Base-by-base conservation (phyloP, 23 tunicate species). In the Diplosoma virens region DNA sequence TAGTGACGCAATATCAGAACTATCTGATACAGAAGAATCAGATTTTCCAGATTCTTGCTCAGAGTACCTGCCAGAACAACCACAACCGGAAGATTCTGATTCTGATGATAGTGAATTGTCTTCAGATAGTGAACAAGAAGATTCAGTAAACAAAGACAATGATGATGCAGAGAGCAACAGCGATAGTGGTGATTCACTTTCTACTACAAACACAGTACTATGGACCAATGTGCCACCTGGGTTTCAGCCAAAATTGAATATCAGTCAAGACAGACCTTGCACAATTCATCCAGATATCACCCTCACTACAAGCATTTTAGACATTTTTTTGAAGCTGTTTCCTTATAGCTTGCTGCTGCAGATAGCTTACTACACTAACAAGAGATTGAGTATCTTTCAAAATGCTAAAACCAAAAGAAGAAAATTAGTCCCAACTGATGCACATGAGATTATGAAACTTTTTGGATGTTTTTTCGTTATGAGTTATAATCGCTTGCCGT, bases 251-350 rank as follows among this genome's bases (percentile, higher is more conserved):
- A 22, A 25, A 56, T 25, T 56, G 63, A 56, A 20, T 56, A 56
- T 56, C 24, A 56, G 63, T 25, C 63, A 56, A 56, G 63, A 56
- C 25, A 56, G 24, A 32, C 71, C 71, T 65, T 65, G 71, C 71
- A 65, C 71, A 21, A 65, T 65, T 65, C 41, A 65, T 65, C 41
- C 71, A 65, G 41, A 23, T 65, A 65, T 65, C 71, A 27, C 71
- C 37, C 37, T 64, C 37, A 64, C 71, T 6, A 68, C 75, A 68
- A 68, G 75, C 56, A 68, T 68, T 68, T n/a, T 68, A 35, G 55
- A 68, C 75, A 35, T 56, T 20, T 56, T 56, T 56, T 56, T 56
- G 24, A 56, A 56, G 24, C 63, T 56, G 21, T 56, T 56, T 20
- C 25, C 63, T 11, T 11, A 11, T 11, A 63, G 70, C 36, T 28